Evolutionary conservation across 1,140 invertebrate genomes (phyloP), one percentile per base, ranked within the genome.

Genomic region (Latrodectus geometricus): DNA sequence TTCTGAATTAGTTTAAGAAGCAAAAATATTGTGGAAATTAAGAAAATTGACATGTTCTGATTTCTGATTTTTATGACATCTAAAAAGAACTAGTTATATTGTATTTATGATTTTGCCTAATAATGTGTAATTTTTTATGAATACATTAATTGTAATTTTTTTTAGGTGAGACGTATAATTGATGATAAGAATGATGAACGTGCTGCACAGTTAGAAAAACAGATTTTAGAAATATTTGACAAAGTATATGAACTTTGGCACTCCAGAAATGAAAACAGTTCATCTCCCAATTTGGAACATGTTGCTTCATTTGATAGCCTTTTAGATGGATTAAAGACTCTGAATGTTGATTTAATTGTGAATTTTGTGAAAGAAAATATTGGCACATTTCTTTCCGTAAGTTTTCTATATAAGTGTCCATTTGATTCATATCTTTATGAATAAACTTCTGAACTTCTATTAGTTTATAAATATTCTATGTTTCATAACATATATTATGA

Each of bases 171-270:
- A 90, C 93, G 94, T 90, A 93, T 97, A 68, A 93, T 97, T 20
- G 95, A 94, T 90, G 95, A 96, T 89, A 94, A 95, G 14, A 95
- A 97, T 90, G 93, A 94, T 4, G 93, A 93, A 49, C 96, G 98
- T 90, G 95, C 96, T 21, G 94, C 94, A 68, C 94, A 95, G 88
- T 92, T 99, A 21, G 98, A 99, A 90, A 94, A 95, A 88, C 97
- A 98, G 92, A 95, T 98, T 4, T 92, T 99, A 50, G 96, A 98
- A 91, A 92, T 98, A 15, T 97, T 96, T 95, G 97, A 99, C 90
- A 93, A 96, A 88, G 93, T 98, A 3, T 99, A 99, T 91, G 96
- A 97, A 90, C 94, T 96, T 74, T 98, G 96, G 96, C 95, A 97
- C 61, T 89, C 90, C 90, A 94, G 95, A 90, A 93, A 94, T 87